These are phyloP conservation scores for Oryzias celebensis DNA, from an alignment of 2,113 vertebrate genomes.

Conservation along the genomic window DNA sequence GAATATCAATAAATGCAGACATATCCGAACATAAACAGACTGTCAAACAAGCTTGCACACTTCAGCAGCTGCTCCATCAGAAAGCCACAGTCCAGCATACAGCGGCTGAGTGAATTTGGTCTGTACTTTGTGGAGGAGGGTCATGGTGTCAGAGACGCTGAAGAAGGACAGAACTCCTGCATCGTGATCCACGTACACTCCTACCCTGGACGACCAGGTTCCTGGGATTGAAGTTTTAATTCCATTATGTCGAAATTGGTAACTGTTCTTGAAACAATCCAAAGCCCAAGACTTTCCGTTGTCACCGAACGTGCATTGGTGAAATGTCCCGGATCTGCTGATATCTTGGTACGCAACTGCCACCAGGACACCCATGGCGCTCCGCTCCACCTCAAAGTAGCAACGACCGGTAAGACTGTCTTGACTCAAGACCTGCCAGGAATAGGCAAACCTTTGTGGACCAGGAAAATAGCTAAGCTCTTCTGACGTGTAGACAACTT, in stretches of 20 bases:
- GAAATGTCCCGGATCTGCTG: conserved; percentile 9
- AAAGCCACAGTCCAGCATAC: conserved; percentile 47
- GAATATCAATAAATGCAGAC: too few species aligned
- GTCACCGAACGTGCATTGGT: neutral
- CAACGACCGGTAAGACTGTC: neutral
- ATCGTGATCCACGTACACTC: conserved; percentile 9
- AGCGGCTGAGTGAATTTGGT: too few species aligned
- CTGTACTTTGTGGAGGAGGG: too few species aligned
- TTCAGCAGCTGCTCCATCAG: conserved; percentile 6
- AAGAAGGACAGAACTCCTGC: conserved; percentile 14
- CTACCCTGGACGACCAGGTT: neutral
- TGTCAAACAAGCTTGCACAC: conserved; percentile 1
- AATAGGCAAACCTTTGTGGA: conserved; percentile 4
- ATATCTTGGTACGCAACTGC: neutral
- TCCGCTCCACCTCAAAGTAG: too few species aligned
- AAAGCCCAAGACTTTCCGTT: neutral
- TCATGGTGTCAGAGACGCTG: conserved; percentile 3
- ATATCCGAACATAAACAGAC: too few species aligned
- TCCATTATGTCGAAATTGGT: conserved; percentile 1
- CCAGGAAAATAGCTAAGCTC: fast-evolving
- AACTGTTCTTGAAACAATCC: conserved; percentile 2
- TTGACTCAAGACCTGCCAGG: conserved; percentile 2
- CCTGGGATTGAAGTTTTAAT: conserved; percentile 1
- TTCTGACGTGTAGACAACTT: neutral
- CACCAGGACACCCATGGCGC: fast-evolving